Evolutionary conservation across 1,140 invertebrate species (phyloP).

Genomic region (Probaryconus sp.): DNA sequence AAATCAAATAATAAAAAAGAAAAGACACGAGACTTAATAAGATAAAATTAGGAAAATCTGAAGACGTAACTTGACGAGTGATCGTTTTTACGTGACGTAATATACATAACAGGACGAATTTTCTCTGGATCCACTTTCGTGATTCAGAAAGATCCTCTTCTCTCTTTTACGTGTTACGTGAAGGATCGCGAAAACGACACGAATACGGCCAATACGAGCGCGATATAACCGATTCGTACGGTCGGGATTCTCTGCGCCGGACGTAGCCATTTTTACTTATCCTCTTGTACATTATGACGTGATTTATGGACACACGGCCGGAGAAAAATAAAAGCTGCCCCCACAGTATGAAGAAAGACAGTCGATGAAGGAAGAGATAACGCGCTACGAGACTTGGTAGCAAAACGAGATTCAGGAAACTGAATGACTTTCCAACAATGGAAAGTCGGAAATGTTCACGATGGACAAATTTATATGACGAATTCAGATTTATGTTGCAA

Average conservation of each 20-base stretch:
- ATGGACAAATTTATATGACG: no score
- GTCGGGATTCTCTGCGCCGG: conserved; percentile 40
- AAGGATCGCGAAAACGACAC: conserved; percentile 52
- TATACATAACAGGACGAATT: conserved; percentile 68
- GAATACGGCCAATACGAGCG: conserved; percentile 42
- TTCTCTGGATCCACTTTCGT: conserved; percentile 69
- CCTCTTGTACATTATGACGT: conserved; percentile 76
- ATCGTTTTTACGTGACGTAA: conserved; percentile 48
- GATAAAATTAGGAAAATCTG: conserved; percentile 47
- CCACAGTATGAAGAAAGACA: conserved; percentile 44
- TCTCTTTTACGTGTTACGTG: conserved; percentile 52
- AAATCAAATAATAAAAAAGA: no score
- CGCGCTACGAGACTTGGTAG: conserved; percentile 48
- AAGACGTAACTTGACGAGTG: conserved; percentile 43
- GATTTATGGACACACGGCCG: conserved; percentile 76
- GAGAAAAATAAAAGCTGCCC: conserved; percentile 59
- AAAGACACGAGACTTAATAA: no score
- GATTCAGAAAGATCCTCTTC: conserved; percentile 60
- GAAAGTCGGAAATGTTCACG: no score
- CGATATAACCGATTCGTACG: conserved; percentile 49
- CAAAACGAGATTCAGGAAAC: conserved; percentile 31
- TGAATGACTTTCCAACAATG: no score
- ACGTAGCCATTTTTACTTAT: conserved; percentile 75
- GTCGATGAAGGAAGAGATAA: conserved; percentile 50
- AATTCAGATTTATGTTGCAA: no score